Evolutionary conservation across 2,797 vertebrate genomes (phyloP).

Genomic region (Tinamus major): DNA sequence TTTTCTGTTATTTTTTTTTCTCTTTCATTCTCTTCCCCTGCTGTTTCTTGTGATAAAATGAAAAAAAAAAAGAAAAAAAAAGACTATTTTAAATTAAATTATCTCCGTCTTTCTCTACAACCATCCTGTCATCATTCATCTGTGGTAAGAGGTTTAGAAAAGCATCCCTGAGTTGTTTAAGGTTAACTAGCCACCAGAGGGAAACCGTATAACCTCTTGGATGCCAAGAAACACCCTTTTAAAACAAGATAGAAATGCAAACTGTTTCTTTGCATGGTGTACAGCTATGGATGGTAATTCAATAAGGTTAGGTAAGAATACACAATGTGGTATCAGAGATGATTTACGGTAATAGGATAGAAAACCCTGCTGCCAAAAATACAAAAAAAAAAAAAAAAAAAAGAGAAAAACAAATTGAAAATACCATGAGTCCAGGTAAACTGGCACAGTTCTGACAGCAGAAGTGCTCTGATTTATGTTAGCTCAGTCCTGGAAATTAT

Average conservation of each 20-base stretch:
- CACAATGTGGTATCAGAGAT: background rate
- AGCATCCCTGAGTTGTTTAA: background rate
- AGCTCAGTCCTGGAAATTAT: background rate
- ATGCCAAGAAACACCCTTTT: accelerated
- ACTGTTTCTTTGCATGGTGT: accelerated
- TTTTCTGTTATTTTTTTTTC: background rate
- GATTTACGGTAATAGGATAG: background rate
- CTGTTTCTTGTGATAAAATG: background rate
- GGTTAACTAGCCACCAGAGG: slow-evolving; percentile 5
- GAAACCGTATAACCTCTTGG: background rate
- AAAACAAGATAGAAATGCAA: accelerated
- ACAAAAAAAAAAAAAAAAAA: background rate
- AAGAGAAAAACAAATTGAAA: background rate
- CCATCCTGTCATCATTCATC: background rate
- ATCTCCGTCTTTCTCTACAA: background rate
- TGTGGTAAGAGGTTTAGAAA: accelerated
- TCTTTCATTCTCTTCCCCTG: background rate
- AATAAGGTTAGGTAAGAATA: background rate
- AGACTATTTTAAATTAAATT: background rate
- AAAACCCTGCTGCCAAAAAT: background rate
- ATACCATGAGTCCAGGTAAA: background rate
- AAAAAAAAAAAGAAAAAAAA: background rate
- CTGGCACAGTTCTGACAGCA: background rate
- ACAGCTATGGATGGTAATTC: accelerated
- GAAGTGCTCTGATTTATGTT: background rate